phyloP scores from a whole-genome alignment of 2,797 vertebrate genomes.

The Sebastes jordani region DNA sequence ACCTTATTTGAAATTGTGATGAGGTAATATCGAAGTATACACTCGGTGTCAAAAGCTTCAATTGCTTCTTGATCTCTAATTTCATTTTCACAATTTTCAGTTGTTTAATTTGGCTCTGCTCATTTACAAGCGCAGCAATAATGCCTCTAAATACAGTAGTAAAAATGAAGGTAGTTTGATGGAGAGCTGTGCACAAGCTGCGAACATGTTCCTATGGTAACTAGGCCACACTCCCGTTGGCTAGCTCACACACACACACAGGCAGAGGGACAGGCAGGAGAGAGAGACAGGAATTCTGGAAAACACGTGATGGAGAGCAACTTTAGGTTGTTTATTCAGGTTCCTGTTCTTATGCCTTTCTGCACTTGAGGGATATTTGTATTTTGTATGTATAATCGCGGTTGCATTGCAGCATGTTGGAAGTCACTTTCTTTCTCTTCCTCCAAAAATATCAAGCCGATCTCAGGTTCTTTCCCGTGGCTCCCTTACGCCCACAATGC shows the following conservation, averaged over 20 bases:
- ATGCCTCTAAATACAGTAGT: constrained; percentile 48
- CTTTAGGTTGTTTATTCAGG: constrained; percentile 44
- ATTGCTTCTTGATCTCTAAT: constrained; percentile 7
- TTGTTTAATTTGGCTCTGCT: constrained; percentile 36
- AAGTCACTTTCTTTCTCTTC: constrained; percentile 13
- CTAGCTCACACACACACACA: constrained; percentile 31
- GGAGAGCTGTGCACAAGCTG: constrained; percentile 58
- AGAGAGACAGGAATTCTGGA: constrained; percentile 44
- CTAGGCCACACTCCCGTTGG: constrained; percentile 71
- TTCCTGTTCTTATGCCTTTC: neutral
- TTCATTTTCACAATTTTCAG: neutral
- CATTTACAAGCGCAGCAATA: constrained; percentile 45
- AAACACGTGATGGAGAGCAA: constrained; percentile 43
- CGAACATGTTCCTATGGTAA: constrained; percentile 77
- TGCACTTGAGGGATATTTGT: neutral
- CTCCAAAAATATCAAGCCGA: constrained; percentile 51
- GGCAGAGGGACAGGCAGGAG: constrained; percentile 52
- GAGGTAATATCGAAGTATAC: neutral
- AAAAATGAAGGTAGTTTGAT: constrained; percentile 60
- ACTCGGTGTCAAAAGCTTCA: neutral
- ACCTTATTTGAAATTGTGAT: neutral
- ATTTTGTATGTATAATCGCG: neutral
- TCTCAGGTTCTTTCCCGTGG: constrained; percentile 52
- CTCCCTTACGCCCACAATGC: constrained; percentile 64
- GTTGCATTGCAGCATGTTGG: constrained; percentile 4